A percentile compares a stretch with the other conserved stretches of the same genome.
phyloP scores from a whole-genome alignment of 2,797 vertebrate species.

The Lagocephalus sceleratus region DNA sequence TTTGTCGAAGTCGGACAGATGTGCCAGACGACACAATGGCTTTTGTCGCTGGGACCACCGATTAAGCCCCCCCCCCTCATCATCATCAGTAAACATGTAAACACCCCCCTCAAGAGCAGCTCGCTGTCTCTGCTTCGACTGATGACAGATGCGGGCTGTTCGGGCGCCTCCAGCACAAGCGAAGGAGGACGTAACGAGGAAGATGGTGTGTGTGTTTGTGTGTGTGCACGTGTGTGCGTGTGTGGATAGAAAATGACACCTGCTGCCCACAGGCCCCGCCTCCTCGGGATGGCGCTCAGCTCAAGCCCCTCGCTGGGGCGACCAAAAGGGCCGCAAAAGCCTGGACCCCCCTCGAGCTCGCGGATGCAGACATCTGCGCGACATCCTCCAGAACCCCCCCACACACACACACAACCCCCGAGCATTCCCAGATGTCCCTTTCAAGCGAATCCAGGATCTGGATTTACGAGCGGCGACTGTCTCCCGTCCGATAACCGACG shows the following conservation, averaged over 20 bases:
- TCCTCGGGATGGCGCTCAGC: slow-evolving; percentile 30
- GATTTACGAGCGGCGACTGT: too few relatives aligned
- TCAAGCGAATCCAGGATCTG: too few relatives aligned
- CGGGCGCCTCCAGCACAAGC: too few relatives aligned
- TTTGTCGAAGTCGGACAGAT: slow-evolving; percentile 38
- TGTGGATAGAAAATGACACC: slow-evolving; percentile 13
- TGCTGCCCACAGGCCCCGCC: slow-evolving; percentile 18
- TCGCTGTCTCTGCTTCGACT: slow-evolving; percentile 63
- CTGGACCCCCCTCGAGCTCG: too few relatives aligned
- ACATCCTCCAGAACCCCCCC: not conserved
- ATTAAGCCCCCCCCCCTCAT: too few relatives aligned
- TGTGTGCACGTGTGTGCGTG: too few relatives aligned
- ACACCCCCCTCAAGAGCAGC: slow-evolving; percentile 44
- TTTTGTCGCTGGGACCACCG: not conserved
- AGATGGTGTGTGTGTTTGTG: too few relatives aligned
- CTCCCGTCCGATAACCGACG: too few relatives aligned
- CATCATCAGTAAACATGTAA: not conserved
- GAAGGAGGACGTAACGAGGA: too few relatives aligned
- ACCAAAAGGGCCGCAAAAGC: too few relatives aligned
- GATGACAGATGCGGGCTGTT: slow-evolving; percentile 59
- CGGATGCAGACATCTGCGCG: slow-evolving; percentile 8
- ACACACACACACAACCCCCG: too few relatives aligned
- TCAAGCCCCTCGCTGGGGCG: slow-evolving; percentile 14
- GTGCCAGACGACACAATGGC: not conserved
- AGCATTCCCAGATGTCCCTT: too few relatives aligned